Conservation (phyloP, 2,797 vertebrate species). For the Leuciscus waleckii region DNA sequence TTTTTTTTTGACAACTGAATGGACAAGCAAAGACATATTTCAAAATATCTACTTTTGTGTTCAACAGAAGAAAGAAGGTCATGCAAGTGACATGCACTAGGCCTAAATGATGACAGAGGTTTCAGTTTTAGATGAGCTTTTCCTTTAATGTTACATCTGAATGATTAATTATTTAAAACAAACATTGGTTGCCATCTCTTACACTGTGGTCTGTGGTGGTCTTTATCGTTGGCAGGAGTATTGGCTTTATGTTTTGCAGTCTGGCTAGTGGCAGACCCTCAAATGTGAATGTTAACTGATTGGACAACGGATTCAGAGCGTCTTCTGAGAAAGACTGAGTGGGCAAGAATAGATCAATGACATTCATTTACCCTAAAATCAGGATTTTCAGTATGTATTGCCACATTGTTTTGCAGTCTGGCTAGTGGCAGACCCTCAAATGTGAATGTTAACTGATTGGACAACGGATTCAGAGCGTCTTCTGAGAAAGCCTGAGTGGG, state of each 20-base stretch:
- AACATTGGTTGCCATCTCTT: constrained; percentile 31
- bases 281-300: constrained; percentile 78
- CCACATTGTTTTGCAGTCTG: not conserved
- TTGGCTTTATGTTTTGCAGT: constrained; percentile 65
- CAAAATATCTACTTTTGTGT: not conserved
- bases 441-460: constrained; percentile 75
- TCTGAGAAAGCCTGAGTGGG: constrained; percentile 63
- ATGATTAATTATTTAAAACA: not conserved
- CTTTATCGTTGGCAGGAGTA: constrained; percentile 64
- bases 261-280: constrained; percentile 64
- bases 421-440: constrained; percentile 71
- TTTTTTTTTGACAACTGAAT: no score
- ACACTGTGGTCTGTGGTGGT: constrained; percentile 66
- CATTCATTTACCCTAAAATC: not conserved
- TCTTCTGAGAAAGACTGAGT: constrained; percentile 71
- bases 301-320: constrained; percentile 72
- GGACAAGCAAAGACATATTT: not conserved
- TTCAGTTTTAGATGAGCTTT: not conserved
- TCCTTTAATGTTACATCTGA: not conserved
- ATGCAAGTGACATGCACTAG: not conserved
- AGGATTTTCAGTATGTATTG: not conserved
- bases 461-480: constrained; percentile 75
- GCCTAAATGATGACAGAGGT: not conserved
- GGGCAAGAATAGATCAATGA: not conserved
- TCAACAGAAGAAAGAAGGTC: not conserved